These are phyloP conservation scores for Stratiolaelaps scimitus DNA, from an alignment of 1,140 invertebrate species.

Conservation along the genomic window DNA sequence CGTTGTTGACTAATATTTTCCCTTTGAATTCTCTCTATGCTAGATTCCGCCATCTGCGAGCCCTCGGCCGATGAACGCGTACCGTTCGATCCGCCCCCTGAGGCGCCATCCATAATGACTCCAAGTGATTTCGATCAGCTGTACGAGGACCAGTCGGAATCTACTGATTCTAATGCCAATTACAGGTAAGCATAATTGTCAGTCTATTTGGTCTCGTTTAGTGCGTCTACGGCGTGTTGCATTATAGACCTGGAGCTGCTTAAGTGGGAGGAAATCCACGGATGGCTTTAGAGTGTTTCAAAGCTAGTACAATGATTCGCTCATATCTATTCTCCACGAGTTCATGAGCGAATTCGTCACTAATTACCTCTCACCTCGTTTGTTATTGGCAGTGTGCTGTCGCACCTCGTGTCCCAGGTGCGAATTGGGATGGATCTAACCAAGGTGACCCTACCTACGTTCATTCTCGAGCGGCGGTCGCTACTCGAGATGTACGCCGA, in stretches of 20 bases:
- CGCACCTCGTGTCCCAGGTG: conserved; percentile 70
- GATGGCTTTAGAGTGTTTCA: background rate
- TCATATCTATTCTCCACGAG: conserved; percentile 29
- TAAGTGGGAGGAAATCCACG: no score
- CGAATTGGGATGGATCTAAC: conserved; percentile 96
- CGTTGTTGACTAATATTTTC: no score
- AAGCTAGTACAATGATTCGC: background rate
- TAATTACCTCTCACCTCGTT: conserved; percentile 41
- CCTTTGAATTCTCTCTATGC: no score
- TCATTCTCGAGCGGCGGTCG: conserved; percentile 85
- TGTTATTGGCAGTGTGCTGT: conserved; percentile 68
- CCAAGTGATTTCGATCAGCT: conserved; percentile 17
- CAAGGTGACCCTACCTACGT: conserved; percentile 90
- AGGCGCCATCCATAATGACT: background rate
- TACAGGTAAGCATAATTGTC: background rate
- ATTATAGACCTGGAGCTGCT: no score
- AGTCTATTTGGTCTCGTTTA: no score
- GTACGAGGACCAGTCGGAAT: conserved; percentile 11
- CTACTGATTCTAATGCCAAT: conserved; percentile 1
- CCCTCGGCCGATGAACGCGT: background rate
- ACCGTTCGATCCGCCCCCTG: conserved; percentile 5
- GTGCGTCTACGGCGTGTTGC: no score
- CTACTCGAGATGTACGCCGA: conserved; percentile 95
- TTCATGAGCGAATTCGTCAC: conserved; percentile 31
- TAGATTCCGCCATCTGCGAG: conserved; percentile 11